These are phyloP conservation scores for Pollenia angustigena DNA, from an alignment of 2,888 invertebrate genomes.

Conservation along the genomic window DNA sequence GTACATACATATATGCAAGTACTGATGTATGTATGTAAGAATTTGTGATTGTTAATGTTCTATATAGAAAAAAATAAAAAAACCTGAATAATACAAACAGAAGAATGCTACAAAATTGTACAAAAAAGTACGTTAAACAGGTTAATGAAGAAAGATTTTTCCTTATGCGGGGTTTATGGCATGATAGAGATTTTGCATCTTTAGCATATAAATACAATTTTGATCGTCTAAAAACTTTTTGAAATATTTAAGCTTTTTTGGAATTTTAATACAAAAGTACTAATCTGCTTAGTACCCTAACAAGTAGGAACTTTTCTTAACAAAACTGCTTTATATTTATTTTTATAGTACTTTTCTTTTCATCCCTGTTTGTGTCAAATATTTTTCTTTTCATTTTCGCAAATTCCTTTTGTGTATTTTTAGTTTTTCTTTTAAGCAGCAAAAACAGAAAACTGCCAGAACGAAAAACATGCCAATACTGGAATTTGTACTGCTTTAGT, in stretches of 20 bases:
- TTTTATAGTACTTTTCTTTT: constrained; percentile 31
- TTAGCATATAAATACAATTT: too few relatives aligned
- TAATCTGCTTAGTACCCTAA: not conserved
- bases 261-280: not conserved
- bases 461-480: constrained; percentile 65
- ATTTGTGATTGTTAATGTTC: constrained; percentile 19
- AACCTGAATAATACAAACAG: constrained; percentile 1
- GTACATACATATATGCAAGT: not conserved
- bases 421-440: constrained; percentile 58
- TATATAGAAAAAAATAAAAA: constrained; percentile 22
- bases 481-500: constrained; percentile 58
- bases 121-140: not conserved
- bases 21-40: not conserved
- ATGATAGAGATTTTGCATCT: too few relatives aligned
- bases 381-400: constrained; percentile 41
- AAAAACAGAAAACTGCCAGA: constrained; percentile 38
- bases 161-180: too few relatives aligned
- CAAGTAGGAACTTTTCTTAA: not conserved
- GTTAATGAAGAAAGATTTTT: too few relatives aligned
- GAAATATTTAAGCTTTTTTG: not conserved
- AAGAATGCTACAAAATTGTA: not conserved
- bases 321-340: not conserved
- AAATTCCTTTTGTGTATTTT: constrained; percentile 66
- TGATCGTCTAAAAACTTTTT: too few relatives aligned
- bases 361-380: constrained; percentile 35